Evolutionary conservation across 2,888 invertebrate genomes (phyloP), one percentile per base, ranked within the genome.

Genomic region (Strigamia maritima): DNA sequence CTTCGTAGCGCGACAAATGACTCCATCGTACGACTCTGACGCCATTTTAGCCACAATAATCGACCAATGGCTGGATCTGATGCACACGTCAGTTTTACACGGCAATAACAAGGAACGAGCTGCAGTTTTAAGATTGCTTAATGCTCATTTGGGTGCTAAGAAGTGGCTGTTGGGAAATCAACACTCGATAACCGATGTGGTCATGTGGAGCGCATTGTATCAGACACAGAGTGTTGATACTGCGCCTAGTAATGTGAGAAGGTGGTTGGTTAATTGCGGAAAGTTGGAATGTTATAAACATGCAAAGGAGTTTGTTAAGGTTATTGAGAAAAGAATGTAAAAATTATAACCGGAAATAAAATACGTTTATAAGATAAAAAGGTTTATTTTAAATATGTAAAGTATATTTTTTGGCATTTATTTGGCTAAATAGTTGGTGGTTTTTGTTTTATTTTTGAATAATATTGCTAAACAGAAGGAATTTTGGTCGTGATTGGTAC

Each of bases 1-100:
- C 10, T 86, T 85, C 79, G 81, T 87, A 0, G 85, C 85, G 83
- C 85, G 87, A 10, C 65, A 86, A 8, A 82, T 86, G 2, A 85
- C 87, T 87, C 79, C 80, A 10, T 22, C 54, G 35, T 80, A 80
- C 28, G 80, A 80, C 22, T 19, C n/a, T 2, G 70, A 79, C 40
- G 54, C 75, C 2, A n/a, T 60, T 8, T 28, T 10, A 12, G 79
- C 44, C 10, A 80, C 80, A 8, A 2, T 35, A 1, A 79, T 80
- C 31, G 80, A 80, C 26, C 31, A 80, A 10, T 79, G 78, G 79
- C 16, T 80, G 28, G 80, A 80, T 19, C 14, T 44, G 12, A 49
- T 49, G 60, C 70, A 76, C n/a, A 49, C 28, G 2, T 49, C 26
- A 6, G 28, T 44, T 1, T 31, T 76, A 8, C 12, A 76, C n/a